Evolutionary conservation across 2,888 invertebrate species (phyloP), one percentile per base, ranked within the genome.

Genomic region (Agonopterix arenella): DNA sequence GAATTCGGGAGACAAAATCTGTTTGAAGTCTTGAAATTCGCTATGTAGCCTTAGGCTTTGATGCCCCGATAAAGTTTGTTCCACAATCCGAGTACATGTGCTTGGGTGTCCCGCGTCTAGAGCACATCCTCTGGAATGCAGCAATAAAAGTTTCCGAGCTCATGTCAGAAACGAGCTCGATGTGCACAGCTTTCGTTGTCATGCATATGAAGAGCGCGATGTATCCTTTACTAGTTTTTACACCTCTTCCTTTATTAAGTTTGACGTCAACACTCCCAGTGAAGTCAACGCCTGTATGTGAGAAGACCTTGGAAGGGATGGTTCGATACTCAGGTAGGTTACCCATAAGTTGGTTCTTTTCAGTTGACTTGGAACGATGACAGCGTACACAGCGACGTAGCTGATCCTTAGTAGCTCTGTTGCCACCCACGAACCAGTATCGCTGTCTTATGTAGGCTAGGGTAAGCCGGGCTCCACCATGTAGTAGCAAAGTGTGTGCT

Each of bases 31-130:
- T 41, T 42, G 11, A 8, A 28, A 42, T 9, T 47, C 42, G 2
- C 42, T 8, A n/a, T 9, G n/a, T 11, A 47, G 11, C n/a, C n/a
- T n/a, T n/a, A 7, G 42, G 8, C n/a, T 11, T 47, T 0, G 50
- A 36, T 0, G 59, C 59, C 2, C 54, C 53, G 5, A 57, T 51
- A 37, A 61, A 61, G 44, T 59, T 56, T 0, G 57, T 56, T 18
- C 57, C 51, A 44, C 50, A 36, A 51, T 53, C 53, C 11, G 42
- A 44, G 48, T 56, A 60, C 2, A 60, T 42, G 38, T 57, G 53
- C 3, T 42, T 48, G 5, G 61, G 57, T 4, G 42, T 41, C 0
- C 58, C 60, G 10, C 60, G 51, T 3, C 58, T 42, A 0, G 54
- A 42, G 36, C 52, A 52, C 47, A 59, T 8, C 36, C 60, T 47